Evolutionary conservation across 2,797 vertebrate species (phyloP).

Genomic region (Microctenopoma stevenorrisi): DNA sequence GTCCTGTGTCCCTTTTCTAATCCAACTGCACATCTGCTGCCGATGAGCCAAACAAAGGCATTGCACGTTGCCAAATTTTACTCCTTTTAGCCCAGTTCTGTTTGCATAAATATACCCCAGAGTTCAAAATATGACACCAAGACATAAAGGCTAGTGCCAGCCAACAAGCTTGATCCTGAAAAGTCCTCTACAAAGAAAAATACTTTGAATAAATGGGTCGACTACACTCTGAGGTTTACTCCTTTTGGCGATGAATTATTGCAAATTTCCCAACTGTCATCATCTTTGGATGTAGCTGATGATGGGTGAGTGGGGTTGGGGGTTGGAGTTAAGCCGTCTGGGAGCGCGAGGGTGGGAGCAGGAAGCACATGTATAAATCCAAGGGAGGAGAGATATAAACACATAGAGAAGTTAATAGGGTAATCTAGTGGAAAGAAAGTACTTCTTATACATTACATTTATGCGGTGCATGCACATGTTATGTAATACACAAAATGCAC

Average conservation of each 20-base stretch:
- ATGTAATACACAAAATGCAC: background rate
- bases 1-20: constrained; percentile 64
- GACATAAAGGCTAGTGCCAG: constrained; percentile 33
- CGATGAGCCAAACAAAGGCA: constrained; percentile 77
- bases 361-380: constrained; percentile 76
- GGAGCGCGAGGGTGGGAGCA: constrained; percentile 74
- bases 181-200: constrained; percentile 15
- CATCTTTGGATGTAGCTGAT: constrained; percentile 64
- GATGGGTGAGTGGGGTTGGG: constrained; percentile 57
- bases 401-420: constrained; percentile 60
- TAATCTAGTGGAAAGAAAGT: constrained; percentile 50
- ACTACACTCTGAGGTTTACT: constrained; percentile 59
- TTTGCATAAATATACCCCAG: constrained; percentile 50
- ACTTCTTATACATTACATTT: constrained; percentile 10
- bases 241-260: constrained; percentile 70
- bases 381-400: constrained; percentile 68
- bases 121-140: constrained; percentile 50
- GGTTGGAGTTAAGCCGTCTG: constrained; percentile 56
- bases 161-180: constrained; percentile 39
- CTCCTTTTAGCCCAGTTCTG: constrained; percentile 51
- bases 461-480: background rate
- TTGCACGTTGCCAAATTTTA: constrained; percentile 63
- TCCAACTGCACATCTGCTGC: constrained; percentile 80
- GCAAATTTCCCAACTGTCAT: constrained; percentile 64
- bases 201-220: constrained; percentile 39